Conservation (phyloP, 2,888 invertebrate species). For the Priocnemis perturbator region DNA sequence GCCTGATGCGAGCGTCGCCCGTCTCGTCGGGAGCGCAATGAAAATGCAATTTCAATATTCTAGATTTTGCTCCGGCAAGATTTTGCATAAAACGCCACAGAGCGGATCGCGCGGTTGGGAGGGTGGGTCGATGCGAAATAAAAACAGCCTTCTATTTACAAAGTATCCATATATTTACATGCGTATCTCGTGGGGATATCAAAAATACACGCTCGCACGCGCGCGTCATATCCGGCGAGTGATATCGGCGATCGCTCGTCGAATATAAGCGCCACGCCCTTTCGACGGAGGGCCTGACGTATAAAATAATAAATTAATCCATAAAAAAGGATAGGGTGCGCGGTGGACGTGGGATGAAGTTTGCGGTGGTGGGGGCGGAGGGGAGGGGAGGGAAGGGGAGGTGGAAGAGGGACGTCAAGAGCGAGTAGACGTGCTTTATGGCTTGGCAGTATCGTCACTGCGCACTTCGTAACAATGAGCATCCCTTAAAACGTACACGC, state of each 20-base stretch:
- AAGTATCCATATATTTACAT: constrained; percentile 67
- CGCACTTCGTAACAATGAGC: constrained; percentile 53
- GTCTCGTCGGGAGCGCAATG: too few relatives aligned
- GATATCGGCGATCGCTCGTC: constrained; percentile 48
- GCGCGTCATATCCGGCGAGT: constrained; percentile 39
- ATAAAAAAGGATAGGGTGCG: constrained; percentile 41
- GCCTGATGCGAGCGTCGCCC: too few relatives aligned
- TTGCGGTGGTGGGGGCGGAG: not conserved
- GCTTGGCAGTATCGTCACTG: constrained; percentile 59
- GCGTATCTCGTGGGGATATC: constrained; percentile 47
- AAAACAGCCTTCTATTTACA: constrained; percentile 58
- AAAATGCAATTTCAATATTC: too few relatives aligned
- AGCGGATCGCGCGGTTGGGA: not conserved
- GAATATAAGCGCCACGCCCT: constrained; percentile 36
- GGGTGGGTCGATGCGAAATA: constrained; percentile 28
- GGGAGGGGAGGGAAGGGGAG: constrained; percentile 13
- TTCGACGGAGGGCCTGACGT: constrained; percentile 27
- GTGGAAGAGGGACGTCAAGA: constrained; percentile 34
- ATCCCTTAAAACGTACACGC: constrained; percentile 45
- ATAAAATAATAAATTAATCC: constrained; percentile 65
- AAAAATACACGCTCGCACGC: constrained; percentile 51
- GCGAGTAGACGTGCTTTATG: constrained; percentile 59
- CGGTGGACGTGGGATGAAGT: constrained; percentile 14
- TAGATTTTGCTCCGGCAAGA: too few relatives aligned
- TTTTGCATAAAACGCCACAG: not conserved